Percentiles rank a stretch among this genome's conserved stretches.
Evolutionary conservation across 2,113 vertebrate species (phyloP).

Genomic region (Cardinalis cardinalis): DNA sequence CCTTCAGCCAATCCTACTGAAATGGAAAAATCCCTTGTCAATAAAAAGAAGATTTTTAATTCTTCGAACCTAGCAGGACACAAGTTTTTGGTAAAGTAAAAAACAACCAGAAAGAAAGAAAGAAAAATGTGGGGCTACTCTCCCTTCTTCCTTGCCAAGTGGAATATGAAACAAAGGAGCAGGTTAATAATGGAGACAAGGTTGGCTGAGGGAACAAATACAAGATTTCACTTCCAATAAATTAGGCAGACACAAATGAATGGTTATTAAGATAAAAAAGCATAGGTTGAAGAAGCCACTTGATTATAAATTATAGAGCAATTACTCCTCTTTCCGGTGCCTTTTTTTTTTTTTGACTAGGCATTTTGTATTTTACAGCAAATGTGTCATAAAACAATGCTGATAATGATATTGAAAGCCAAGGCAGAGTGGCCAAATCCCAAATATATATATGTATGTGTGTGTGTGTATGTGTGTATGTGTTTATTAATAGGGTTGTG

Average conservation of each 20-base stretch:
- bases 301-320: conserved; percentile 71
- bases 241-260: conserved; percentile 67
- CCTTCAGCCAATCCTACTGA: neutral
- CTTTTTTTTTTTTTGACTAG: neutral
- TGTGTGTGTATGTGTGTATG: too few species aligned
- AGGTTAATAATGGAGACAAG: conserved; percentile 55
- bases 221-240: conserved; percentile 57
- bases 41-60: neutral
- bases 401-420: conserved; percentile 36
- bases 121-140: neutral
- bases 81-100: neutral
- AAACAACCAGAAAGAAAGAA: neutral
- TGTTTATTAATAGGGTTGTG: neutral
- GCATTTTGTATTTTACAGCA: conserved; percentile 43
- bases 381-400: conserved; percentile 46
- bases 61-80: neutral
- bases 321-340: conserved; percentile 59
- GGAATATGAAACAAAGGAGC: neutral
- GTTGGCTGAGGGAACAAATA: conserved; percentile 54
- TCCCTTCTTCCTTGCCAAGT: neutral
- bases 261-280: conserved; percentile 69
- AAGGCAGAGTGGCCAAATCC: neutral
- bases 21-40: neutral
- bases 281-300: conserved; percentile 62
- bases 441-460: too few species aligned